These are phyloP conservation scores for Harlomillsia oculata DNA, from an alignment of 1,140 invertebrate species.

Conservation along the genomic window DNA sequence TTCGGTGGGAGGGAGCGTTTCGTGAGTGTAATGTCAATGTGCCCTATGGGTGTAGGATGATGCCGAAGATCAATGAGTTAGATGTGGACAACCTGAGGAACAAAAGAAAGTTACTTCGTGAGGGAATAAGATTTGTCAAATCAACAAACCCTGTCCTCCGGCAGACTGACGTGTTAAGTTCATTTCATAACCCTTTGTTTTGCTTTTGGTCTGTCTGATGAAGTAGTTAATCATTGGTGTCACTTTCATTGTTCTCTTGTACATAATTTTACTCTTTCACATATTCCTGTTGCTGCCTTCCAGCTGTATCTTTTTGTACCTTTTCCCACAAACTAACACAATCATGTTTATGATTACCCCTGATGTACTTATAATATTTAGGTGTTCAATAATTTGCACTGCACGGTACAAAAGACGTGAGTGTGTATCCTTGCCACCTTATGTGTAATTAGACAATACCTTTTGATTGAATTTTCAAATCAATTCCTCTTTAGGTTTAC, in stretches of 20 bases:
- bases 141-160: conserved; percentile 26
- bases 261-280: too few species aligned
- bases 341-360: too few species aligned
- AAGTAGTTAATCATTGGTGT: neutral
- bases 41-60: conserved; percentile 29
- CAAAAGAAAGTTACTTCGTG: conserved; percentile 31
- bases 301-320: too few species aligned
- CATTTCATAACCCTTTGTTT: neutral
- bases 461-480: too few species aligned
- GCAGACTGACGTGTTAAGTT: conserved; percentile 35
- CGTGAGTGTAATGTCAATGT: conserved; percentile 18
- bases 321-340: too few species aligned
- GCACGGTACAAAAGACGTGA: too few species aligned
- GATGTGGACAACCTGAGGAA: conserved; percentile 16
- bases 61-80: conserved; percentile 35
- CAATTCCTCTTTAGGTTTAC: too few species aligned
- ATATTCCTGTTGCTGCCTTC: too few species aligned
- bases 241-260: neutral
- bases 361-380: too few species aligned
- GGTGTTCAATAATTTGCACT: too few species aligned
- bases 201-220: neutral
- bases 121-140: conserved; percentile 31
- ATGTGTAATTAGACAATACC: too few species aligned
- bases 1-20: conserved; percentile 6
- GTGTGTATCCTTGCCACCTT: too few species aligned